Evolutionary conservation across 1,140 invertebrate species (phyloP).

Genomic region (Calephelis nemesis): DNA sequence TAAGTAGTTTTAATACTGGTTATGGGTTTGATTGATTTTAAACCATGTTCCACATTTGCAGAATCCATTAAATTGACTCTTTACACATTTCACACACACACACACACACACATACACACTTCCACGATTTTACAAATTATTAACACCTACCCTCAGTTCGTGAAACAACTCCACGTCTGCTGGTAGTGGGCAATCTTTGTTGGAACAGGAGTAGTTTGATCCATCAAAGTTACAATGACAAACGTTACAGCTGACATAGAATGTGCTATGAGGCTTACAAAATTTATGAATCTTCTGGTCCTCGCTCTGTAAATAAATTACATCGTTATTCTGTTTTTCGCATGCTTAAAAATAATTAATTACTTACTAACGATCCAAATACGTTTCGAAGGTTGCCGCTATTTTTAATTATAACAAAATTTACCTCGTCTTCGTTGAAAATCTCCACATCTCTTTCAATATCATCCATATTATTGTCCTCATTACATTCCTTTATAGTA

Average conservation of each 20-base stretch:
- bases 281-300: constrained; percentile 55
- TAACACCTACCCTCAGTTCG: constrained; percentile 46
- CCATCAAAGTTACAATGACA: constrained; percentile 71
- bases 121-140: too few relatives aligned
- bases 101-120: too few relatives aligned
- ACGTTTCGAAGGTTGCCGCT: too few relatives aligned
- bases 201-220: constrained; percentile 69
- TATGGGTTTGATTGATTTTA: too few relatives aligned
- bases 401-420: neutral
- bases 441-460: constrained; percentile 61
- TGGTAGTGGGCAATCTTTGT: constrained; percentile 57
- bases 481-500: constrained; percentile 56
- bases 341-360: neutral
- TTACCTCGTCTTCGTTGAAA: constrained; percentile 57
- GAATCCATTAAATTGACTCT: too few relatives aligned
- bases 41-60: too few relatives aligned
- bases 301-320: constrained; percentile 35
- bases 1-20: too few relatives aligned
- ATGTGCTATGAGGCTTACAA: constrained; percentile 59
- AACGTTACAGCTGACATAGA: constrained; percentile 73
- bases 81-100: too few relatives aligned
- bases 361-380: too few relatives aligned
- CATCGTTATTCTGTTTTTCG: neutral
- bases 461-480: constrained; percentile 34
- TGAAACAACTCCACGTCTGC: constrained; percentile 64